phyloP scores from a whole-genome alignment of 2,888 invertebrate genomes.

The Nebria brevicollis region DNA sequence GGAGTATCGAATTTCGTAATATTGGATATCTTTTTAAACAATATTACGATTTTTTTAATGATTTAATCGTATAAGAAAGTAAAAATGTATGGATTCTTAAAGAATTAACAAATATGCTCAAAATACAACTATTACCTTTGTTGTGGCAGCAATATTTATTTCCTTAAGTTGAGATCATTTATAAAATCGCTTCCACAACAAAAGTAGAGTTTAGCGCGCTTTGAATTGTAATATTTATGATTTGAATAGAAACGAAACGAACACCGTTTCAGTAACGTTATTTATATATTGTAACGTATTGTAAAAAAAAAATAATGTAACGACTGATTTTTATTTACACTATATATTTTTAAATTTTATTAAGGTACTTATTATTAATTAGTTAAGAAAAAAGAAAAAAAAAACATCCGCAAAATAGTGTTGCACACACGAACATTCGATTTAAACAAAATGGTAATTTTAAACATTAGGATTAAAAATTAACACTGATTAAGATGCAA shows the following conservation, averaged over 20 bases:
- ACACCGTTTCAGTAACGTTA: not conserved
- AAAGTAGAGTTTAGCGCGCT: not conserved
- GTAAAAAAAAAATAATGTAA: slow-evolving; percentile 23
- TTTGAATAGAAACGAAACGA: not conserved
- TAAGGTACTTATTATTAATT: slow-evolving; percentile 34
- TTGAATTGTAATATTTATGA: not conserved
- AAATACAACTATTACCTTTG: too few relatives aligned
- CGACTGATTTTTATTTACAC: slow-evolving; percentile 42
- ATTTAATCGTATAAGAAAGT: too few relatives aligned
- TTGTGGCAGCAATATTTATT: too few relatives aligned
- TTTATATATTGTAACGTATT: not conserved
- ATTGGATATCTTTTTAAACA: too few relatives aligned
- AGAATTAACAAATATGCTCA: too few relatives aligned
- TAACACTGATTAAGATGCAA: slow-evolving; percentile 47
- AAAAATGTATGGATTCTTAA: too few relatives aligned
- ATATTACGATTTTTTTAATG: too few relatives aligned
- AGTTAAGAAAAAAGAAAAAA: slow-evolving; percentile 14
- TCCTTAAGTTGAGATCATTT: too few relatives aligned
- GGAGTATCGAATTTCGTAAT: too few relatives aligned
- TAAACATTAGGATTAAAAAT: slow-evolving; percentile 40
- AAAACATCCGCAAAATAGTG: slow-evolving; percentile 1
- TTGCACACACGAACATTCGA: slow-evolving; percentile 22
- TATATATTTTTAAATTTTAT: slow-evolving; percentile 32
- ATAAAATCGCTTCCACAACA: too few relatives aligned
- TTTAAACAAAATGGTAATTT: not conserved